Evolutionary conservation across 2,113 vertebrate species (phyloP).

Genomic region (Burhinus bistriatus): DNA sequence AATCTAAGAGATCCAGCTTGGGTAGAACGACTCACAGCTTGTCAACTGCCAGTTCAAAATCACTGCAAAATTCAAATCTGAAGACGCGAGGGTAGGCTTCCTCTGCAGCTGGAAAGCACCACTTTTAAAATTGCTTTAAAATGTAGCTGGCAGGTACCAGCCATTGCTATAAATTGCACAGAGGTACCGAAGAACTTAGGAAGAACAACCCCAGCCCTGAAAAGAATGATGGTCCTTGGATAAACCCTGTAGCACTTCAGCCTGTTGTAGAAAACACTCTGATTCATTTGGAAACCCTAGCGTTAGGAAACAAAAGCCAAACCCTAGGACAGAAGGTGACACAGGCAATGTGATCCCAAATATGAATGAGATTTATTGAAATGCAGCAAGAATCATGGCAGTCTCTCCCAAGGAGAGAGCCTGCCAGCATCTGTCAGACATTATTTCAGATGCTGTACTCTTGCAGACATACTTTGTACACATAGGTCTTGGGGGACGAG

Average conservation of each 20-base stretch:
- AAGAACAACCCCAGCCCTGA: neutral
- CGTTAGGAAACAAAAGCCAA: neutral
- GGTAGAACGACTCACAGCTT: neutral
- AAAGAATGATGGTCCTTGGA: neutral
- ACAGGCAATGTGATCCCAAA: neutral
- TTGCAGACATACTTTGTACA: neutral
- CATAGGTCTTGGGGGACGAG: neutral
- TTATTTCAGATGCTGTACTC: neutral
- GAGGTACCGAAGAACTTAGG: neutral
- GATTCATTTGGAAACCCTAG: neutral
- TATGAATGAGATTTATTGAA: neutral
- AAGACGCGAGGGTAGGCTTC: neutral
- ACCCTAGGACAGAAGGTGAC: neutral
- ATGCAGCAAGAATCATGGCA: neutral
- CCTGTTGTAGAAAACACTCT: neutral
- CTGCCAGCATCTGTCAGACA: neutral
- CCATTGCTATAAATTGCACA: neutral
- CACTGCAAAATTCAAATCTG: neutral
- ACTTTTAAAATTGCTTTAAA: neutral
- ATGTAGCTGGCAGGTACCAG: neutral
- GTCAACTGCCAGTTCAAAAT: neutral
- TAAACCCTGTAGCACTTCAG: neutral
- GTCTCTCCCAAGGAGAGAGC: neutral
- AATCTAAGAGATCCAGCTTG: neutral
- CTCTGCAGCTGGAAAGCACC: neutral